Evolutionary conservation across 2,113 vertebrate genomes (phyloP), one percentile per base, ranked within the genome.

Genomic region (Murina feae): DNA sequence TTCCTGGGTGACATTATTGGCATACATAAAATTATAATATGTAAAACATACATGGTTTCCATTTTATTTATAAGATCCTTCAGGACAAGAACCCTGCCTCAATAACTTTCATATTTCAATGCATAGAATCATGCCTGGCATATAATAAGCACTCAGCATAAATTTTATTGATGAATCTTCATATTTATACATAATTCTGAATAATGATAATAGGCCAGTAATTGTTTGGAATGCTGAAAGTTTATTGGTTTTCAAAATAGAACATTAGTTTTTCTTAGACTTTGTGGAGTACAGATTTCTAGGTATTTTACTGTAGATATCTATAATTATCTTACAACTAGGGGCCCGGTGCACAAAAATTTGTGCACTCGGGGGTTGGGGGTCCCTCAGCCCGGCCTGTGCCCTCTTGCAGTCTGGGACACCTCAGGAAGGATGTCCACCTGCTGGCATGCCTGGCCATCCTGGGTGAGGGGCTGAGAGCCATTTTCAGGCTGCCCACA

Each of bases 191-290:
- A 16, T 44, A 85, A 85, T 92, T 32, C 76, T 92, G 60, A 88
- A 21, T 58, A 85, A 93, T 85, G 49, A 25, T 23, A 2, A 2
- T 3, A 85, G 49, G 14, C 20, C 51, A 90, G 28, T 47, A 82
- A 42, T 87, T 96, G 47, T 89, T 71, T 74, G 79, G 32, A 66
- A 81, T 84, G 18, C 25, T 92, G 28, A 92, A 11, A 55, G 10
- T 68, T 93, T 84, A 76, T 51, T 93, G 58, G n/a, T 93, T 96
- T 95, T 92, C 72, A 88, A 51, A 95, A 72, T 14, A 88, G 32
- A 90, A 66, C 30, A 72, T 89, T 85, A 49, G 18, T 93, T 92
- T 66, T 92, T 86, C n/a, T 85, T 49, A 90, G 42, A 51, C 74
- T 79, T 92, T 63, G 51, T n/a, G 93, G 82, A 92, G 21, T 88